Percentiles rank a stretch among this genome's conserved stretches.
Conservation (phyloP, 2,797 vertebrate genomes). For the Eulemur rubriventer region DNA sequence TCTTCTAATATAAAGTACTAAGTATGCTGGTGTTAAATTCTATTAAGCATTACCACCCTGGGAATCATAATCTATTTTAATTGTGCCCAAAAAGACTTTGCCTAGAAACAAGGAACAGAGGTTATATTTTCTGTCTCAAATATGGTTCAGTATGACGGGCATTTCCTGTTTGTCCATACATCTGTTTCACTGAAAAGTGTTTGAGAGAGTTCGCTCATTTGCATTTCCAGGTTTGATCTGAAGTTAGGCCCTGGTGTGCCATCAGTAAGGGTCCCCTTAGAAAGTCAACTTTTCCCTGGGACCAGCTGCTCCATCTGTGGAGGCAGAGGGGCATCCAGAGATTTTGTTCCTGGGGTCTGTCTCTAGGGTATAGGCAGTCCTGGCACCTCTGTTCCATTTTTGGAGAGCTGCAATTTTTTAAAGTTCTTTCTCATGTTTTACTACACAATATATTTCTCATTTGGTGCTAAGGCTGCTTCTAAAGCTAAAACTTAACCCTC, state of each 20-base stretch:
- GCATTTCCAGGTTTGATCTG: neutral
- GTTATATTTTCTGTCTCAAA: neutral
- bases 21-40: neutral
- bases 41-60: neutral
- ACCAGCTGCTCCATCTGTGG: no score
- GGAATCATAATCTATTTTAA: neutral
- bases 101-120: slow-evolving; percentile 16
- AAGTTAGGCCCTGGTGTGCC: neutral
- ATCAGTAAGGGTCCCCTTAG: rapidly evolving
- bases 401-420: neutral
- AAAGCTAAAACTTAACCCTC: neutral
- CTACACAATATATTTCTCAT: neutral
- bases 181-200: neutral
- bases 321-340: neutral
- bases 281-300: neutral
- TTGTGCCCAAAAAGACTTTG: neutral
- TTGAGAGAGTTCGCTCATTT: neutral
- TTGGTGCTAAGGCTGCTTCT: neutral
- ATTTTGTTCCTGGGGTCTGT: neutral
- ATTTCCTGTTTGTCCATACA: neutral
- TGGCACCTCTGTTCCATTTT: neutral
- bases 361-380: neutral
- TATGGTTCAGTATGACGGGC: neutral
- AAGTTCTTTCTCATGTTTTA: neutral
- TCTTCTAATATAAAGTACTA: neutral